Percentiles rank a stretch among this genome's conserved stretches.
phyloP scores from a whole-genome alignment of 2,888 invertebrate genomes.

The Coleophora flavipennella region DNA sequence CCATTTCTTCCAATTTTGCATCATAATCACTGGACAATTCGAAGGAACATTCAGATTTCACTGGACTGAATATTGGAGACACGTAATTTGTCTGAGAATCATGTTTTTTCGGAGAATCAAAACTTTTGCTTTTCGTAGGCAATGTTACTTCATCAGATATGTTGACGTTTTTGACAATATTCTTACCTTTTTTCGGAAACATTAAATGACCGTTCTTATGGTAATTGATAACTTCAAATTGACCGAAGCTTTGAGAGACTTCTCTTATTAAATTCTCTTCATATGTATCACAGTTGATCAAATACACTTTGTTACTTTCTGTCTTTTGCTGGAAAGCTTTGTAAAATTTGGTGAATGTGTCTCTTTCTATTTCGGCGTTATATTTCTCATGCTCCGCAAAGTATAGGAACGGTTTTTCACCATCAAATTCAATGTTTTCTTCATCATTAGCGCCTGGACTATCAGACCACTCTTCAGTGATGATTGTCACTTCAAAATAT shows the following conservation, averaged over 20 bases:
- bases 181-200: conserved; percentile 31
- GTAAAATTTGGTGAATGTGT: conserved; percentile 38
- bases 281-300: conserved; percentile 54
- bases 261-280: conserved; percentile 50
- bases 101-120: conserved; percentile 15
- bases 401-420: conserved; percentile 33
- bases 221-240: conserved; percentile 48
- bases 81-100: conserved; percentile 6
- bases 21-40: conserved; percentile 58
- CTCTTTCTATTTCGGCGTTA: conserved; percentile 43
- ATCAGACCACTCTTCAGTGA: conserved; percentile 33
- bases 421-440: conserved; percentile 9
- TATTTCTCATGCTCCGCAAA: conserved; percentile 52
- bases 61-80: conserved; percentile 43
- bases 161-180: conserved; percentile 42
- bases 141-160: conserved; percentile 43
- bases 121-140: conserved; percentile 19
- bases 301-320: conserved; percentile 32
- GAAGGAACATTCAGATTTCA: conserved; percentile 60
- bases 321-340: conserved; percentile 29
- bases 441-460: conserved; percentile 5
- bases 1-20: conserved; percentile 58
- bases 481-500: conserved; percentile 42
- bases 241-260: conserved; percentile 35
- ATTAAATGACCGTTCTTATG: conserved; percentile 51